Evolutionary conservation across 2,888 invertebrate genomes (phyloP).

Genomic region (Eristalis pertinax): DNA sequence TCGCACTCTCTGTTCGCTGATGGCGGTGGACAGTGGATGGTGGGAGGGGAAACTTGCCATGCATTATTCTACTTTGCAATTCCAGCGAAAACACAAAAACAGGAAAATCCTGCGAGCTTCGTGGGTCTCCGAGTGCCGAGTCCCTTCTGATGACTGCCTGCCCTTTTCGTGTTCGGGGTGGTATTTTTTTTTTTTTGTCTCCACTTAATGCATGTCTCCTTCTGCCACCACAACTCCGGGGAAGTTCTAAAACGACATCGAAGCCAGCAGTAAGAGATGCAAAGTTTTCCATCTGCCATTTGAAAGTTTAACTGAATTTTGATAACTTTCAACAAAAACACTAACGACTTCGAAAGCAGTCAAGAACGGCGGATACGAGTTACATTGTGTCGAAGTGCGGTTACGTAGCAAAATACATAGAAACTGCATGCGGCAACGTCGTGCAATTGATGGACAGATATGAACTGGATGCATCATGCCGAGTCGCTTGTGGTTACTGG

Average conservation of each 20-base stretch:
- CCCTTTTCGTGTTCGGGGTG: neutral
- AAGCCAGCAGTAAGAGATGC: neutral
- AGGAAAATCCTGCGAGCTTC: neutral
- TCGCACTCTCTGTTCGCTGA: neutral
- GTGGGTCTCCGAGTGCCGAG: neutral
- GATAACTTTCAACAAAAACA: neutral
- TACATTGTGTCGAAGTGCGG: neutral
- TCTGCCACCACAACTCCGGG: too few species aligned
- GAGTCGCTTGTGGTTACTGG: too few species aligned
- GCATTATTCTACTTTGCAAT: constrained; percentile 54
- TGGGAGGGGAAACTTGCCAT: constrained; percentile 7
- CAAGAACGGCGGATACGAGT: neutral
- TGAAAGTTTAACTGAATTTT: neutral
- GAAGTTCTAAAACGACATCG: too few species aligned
- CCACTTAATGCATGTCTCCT: too few species aligned
- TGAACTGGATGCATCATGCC: too few species aligned
- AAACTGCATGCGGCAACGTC: neutral
- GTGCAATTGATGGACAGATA: neutral
- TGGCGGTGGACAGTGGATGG: neutral
- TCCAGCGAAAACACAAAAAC: constrained; percentile 19
- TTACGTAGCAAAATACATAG: neutral
- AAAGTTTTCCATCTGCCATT: neutral
- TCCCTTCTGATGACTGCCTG: neutral
- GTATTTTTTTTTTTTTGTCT: too few species aligned
- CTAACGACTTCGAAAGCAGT: neutral